phyloP scores from a whole-genome alignment of 2,888 invertebrate genomes.

The Plebejus anna region DNA sequence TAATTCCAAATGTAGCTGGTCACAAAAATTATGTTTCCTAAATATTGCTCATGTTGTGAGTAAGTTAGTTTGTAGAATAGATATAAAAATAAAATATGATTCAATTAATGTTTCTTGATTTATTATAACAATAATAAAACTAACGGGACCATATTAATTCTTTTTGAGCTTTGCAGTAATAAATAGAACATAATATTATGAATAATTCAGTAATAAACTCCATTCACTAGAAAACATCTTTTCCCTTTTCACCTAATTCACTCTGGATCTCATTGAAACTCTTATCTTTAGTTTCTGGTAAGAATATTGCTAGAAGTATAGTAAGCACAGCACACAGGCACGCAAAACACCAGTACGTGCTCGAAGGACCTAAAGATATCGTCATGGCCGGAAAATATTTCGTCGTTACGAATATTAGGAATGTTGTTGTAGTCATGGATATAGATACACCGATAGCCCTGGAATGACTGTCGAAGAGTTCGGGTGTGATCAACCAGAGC shows the following conservation, averaged over 20 bases:
- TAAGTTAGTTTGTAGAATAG: not conserved
- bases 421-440: conserved; percentile 36
- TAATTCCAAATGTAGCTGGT: not conserved
- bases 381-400: conserved; percentile 49
- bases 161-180: too few species aligned
- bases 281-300: conserved; percentile 52
- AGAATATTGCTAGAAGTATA: conserved; percentile 43
- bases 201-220: not conserved
- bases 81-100: not conserved
- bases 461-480: conserved; percentile 48
- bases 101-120: not conserved
- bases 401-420: conserved; percentile 44
- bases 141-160: too few species aligned
- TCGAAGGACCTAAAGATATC: conserved; percentile 44
- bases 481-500: conserved; percentile 48
- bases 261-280: conserved; percentile 28
- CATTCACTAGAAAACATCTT: not conserved
- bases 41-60: not conserved
- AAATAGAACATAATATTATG: too few species aligned
- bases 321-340: conserved; percentile 40
- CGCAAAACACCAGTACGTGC: conserved; percentile 48
- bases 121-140: too few species aligned
- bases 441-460: conserved; percentile 47
- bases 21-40: not conserved
- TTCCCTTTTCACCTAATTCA: conserved; percentile 20